Conservation (phyloP, 2,888 invertebrate genomes). For the Trissonchulus sp. region DNA sequence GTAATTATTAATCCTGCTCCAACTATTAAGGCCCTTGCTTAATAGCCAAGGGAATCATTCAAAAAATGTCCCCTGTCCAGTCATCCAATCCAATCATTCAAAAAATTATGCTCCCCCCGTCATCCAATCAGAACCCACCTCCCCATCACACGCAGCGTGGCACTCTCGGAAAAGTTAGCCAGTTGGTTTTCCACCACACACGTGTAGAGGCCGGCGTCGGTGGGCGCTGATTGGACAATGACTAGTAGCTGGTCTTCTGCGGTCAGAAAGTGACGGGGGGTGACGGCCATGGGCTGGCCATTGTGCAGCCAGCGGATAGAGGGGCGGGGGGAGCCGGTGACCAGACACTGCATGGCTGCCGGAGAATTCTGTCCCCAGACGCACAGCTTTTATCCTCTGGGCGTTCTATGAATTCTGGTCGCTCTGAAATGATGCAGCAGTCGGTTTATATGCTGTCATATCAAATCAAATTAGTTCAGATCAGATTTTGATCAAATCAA, state of each 20-base stretch:
- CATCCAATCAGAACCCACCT: too few species aligned
- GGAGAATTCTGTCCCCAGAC: too few species aligned
- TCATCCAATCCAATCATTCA: too few species aligned
- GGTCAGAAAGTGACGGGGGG: conserved; percentile 77
- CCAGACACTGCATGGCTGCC: conserved; percentile 79
- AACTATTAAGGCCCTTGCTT: too few species aligned
- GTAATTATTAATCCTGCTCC: too few species aligned
- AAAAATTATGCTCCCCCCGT: too few species aligned
- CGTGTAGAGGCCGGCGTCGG: conserved; percentile 77
- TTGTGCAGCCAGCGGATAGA: conserved; percentile 27
- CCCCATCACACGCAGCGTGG: background rate
- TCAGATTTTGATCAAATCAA: too few species aligned
- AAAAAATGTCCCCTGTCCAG: too few species aligned
- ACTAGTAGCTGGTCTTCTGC: conserved; percentile 78
- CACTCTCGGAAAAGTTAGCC: conserved; percentile 22
- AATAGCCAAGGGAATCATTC: too few species aligned
- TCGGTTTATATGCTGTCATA: too few species aligned
- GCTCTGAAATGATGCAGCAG: conserved; percentile 65
- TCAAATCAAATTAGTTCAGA: too few species aligned
- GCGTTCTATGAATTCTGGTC: conserved; percentile 74
- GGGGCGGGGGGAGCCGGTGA: conserved; percentile 75
- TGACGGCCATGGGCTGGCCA: conserved; percentile 64
- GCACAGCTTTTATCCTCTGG: conserved; percentile 77
- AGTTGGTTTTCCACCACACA: conserved; percentile 58
- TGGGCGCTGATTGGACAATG: conserved; percentile 69